Evolutionary conservation across 2,113 vertebrate species (phyloP).

Genomic region (Nansenia antarctica): DNA sequence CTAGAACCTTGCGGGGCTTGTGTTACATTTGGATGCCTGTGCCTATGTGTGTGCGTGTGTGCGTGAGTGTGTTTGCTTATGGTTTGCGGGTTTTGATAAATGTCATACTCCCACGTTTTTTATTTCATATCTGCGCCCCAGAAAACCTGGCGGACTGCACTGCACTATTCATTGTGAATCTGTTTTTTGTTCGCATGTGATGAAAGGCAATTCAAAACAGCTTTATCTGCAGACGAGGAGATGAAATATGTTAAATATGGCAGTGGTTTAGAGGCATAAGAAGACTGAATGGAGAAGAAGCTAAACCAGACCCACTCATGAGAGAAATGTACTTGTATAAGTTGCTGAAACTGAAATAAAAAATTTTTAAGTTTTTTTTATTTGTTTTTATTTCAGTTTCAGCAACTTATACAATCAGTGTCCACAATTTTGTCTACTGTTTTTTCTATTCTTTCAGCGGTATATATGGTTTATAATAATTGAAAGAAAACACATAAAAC

Average conservation of each 20-base stretch:
- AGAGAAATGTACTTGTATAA: conserved; percentile 11
- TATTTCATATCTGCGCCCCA: conserved; percentile 27
- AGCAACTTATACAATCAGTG: too few relatives aligned
- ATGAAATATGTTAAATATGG: conserved; percentile 35
- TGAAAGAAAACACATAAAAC: too few relatives aligned
- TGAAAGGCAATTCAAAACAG: conserved; percentile 51
- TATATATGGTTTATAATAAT: too few relatives aligned
- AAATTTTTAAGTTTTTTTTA: too few relatives aligned
- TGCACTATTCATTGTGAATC: conserved; percentile 11
- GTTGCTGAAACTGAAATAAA: too few relatives aligned
- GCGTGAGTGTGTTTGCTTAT: not conserved
- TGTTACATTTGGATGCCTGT: not conserved
- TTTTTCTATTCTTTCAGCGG: too few relatives aligned
- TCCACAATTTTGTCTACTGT: too few relatives aligned
- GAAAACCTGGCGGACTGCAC: conserved; percentile 15
- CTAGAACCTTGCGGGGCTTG: conserved; percentile 10
- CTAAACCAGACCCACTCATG: conserved; percentile 51
- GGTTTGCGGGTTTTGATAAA: not conserved
- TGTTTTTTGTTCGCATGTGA: conserved; percentile 26
- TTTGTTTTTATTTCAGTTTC: too few relatives aligned
- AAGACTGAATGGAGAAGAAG: conserved; percentile 46
- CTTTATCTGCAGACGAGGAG: conserved; percentile 31
- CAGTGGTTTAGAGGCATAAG: conserved; percentile 43
- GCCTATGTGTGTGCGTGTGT: not conserved
- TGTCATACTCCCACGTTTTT: conserved; percentile 18